Base-by-base conservation (phyloP, 2,797 vertebrate genomes). In the Neomorphus geoffroyi region DNA sequence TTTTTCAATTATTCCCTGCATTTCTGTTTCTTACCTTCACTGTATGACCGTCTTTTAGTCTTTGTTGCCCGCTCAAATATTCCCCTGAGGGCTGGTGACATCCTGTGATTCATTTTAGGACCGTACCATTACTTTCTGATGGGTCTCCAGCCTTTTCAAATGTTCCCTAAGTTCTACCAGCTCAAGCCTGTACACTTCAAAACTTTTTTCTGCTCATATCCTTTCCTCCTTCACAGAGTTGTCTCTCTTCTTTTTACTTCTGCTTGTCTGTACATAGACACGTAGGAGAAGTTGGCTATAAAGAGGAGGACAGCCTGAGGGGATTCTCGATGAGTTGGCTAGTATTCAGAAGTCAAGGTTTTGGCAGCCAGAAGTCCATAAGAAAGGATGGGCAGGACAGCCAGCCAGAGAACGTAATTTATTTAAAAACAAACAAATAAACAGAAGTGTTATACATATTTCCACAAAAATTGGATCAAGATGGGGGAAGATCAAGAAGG, bases 21-120 rank as follows among this genome's bases (percentile, higher is more conserved):
- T 78, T 86, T 91, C 81, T 88, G 15, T 45, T 86, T 86, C 61
- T 93, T 95, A 39, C 30, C 61, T 86, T 90, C 43, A 48, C 22
- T 91, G 91, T 74, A 80, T 82, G 69, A 60, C 14, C 9, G 85
- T 80, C 56, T 53, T 41, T 85, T 71, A 84, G 41, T 77, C 86
- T 92, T 85, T 65, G 27, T 11, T 74, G 88, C 69, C 74, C 45
- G 91, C 88, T 43, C 3, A 2, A 73, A 77, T 32, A 50, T 9
- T 72, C 30, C 56, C 26, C 51, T 35, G 51, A 86, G 70, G 54
- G 61, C 39, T 79, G 35, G 8, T 67, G 32, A 77, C 66, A 74
- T 33, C 22, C n/a, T 78, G 22, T 64, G 70, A 70, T 75, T 93
- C 73, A 62, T 84, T 30, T 70, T 58, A 71, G 33, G 37, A 67